A percentile compares a stretch with the other conserved stretches of the same genome.
Conservation (phyloP, 2,797 vertebrate species). For the Rhodeus uyekii region DNA sequence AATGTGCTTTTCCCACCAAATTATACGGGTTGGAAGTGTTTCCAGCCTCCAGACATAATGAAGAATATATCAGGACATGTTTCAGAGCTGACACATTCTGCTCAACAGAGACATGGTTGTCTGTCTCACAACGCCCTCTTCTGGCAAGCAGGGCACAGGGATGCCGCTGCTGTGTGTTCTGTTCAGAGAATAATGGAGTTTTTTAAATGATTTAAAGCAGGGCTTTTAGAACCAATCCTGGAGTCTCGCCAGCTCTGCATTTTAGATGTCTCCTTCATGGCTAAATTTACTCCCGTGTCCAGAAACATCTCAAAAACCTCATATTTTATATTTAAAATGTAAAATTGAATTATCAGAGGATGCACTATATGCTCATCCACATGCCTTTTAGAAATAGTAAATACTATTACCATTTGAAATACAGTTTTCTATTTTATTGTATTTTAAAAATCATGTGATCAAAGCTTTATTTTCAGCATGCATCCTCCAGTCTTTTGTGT, state of each 20-base stretch:
- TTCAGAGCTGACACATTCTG: background rate
- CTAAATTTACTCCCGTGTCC: background rate
- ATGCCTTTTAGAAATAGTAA: too few species aligned
- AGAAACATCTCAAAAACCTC: background rate
- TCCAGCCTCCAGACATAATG: conserved; percentile 35
- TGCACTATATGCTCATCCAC: too few species aligned
- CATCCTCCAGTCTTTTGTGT: background rate
- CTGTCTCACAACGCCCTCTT: conserved; percentile 40
- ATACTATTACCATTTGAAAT: too few species aligned
- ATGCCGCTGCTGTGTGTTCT: too few species aligned
- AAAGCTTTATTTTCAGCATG: background rate
- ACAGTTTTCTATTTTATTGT: background rate
- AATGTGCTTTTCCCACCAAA: conserved; percentile 34
- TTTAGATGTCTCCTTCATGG: background rate
- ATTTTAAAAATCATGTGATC: background rate
- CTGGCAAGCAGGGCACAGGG: background rate
- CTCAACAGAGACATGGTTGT: background rate
- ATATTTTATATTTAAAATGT: too few species aligned
- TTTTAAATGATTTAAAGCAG: background rate
- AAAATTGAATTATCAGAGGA: too few species aligned
- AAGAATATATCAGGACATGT: conserved; percentile 29
- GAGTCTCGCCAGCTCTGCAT: background rate
- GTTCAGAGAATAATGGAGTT: background rate
- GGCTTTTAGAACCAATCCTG: too few species aligned
- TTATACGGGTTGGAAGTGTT: conserved; percentile 15